phyloP scores from a whole-genome alignment of 2,113 vertebrate species.

The Notothenia rossii region DNA sequence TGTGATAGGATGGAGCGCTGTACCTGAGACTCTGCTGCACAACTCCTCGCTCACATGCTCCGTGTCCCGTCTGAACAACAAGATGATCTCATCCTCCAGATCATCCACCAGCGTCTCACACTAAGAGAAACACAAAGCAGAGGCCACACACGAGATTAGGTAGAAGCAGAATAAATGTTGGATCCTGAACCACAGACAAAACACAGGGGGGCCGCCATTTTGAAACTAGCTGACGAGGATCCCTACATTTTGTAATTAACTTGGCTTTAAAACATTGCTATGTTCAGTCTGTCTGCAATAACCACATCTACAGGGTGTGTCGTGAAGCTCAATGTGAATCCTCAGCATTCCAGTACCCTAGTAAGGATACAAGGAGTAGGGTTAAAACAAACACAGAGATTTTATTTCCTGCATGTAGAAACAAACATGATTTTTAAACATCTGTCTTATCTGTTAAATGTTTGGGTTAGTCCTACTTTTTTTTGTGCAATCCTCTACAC shows the following conservation, averaged over 20 bases:
- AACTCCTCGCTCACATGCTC: conserved; percentile 86
- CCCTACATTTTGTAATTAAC: background rate
- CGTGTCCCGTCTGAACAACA: conserved; percentile 85
- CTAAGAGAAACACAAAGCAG: conserved; percentile 73
- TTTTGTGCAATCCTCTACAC: too few relatives aligned
- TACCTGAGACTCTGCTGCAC: conserved; percentile 92
- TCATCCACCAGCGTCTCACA: conserved; percentile 89
- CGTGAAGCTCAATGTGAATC: too few relatives aligned
- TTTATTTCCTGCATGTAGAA: too few relatives aligned
- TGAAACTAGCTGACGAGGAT: background rate
- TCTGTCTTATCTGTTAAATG: too few relatives aligned
- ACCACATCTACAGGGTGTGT: background rate
- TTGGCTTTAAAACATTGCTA: too few relatives aligned
- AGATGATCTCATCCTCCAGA: conserved; percentile 90
- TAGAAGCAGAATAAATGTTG: background rate
- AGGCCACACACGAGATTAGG: too few relatives aligned
- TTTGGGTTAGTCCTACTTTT: too few relatives aligned
- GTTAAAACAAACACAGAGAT: too few relatives aligned
- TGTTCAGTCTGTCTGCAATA: background rate
- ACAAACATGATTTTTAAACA: too few relatives aligned
- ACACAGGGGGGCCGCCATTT: background rate
- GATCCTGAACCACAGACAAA: background rate
- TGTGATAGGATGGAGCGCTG: conserved; percentile 11
- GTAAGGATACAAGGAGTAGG: too few relatives aligned
- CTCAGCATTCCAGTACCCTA: too few relatives aligned